Evolutionary conservation across 2,888 invertebrate genomes (phyloP).

Genomic region (Steinernema scapterisci): DNA sequence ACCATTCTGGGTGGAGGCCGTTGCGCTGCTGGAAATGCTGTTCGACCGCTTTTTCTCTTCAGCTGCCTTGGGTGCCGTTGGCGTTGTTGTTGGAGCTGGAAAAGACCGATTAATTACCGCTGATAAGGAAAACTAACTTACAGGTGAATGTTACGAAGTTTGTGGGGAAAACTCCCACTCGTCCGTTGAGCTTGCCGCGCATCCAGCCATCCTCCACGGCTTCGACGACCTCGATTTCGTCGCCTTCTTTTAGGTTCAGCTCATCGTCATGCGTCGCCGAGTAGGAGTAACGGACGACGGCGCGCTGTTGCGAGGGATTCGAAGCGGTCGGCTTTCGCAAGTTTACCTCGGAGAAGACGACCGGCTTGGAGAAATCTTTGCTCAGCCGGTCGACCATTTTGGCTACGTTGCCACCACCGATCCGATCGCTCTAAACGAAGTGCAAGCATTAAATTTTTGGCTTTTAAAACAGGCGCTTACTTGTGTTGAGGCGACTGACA

Average conservation of each 20-base stretch:
- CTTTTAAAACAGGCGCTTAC: not conserved
- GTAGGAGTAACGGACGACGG: constrained; percentile 72
- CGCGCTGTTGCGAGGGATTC: not conserved
- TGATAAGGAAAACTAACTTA: not conserved
- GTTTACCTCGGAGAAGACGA: not conserved
- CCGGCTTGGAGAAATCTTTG: constrained; percentile 40
- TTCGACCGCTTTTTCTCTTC: constrained; percentile 19
- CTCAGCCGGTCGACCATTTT: constrained; percentile 47
- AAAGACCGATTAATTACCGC: not conserved
- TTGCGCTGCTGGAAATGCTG: constrained; percentile 7
- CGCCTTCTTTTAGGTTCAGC: constrained; percentile 82
- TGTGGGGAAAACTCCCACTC: constrained; percentile 89
- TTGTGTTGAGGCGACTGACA: constrained; percentile 27
- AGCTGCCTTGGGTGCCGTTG: not conserved
- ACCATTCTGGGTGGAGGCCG: constrained; percentile 19
- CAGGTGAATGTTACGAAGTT: constrained; percentile 79
- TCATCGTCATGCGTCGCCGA: constrained; percentile 92
- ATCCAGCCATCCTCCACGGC: constrained; percentile 89
- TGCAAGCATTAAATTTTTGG: not conserved
- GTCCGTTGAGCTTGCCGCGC: constrained; percentile 71
- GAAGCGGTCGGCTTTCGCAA: not conserved
- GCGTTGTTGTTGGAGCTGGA: not conserved
- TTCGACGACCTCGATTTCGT: constrained; percentile 85
- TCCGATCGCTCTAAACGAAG: constrained; percentile 14
- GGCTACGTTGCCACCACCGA: constrained; percentile 43